Base-by-base conservation (phyloP, 2,888 invertebrate genomes). In the Apomyelois bistriatella region DNA sequence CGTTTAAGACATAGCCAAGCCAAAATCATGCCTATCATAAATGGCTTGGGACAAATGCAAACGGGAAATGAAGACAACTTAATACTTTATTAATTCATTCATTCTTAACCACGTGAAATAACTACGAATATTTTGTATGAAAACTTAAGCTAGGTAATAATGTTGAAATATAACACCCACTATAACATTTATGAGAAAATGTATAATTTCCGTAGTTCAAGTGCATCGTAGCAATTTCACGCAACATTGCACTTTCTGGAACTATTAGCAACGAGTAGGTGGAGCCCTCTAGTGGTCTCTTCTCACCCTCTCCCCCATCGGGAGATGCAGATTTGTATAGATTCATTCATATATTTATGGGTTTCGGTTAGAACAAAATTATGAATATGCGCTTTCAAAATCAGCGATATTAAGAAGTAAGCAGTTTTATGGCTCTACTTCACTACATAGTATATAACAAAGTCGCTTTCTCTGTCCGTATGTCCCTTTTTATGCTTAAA, bases 211-310 rank as follows among this genome's bases (percentile, higher is more conserved):
- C 35, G 30, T 10, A 30, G 32, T 46, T 46, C 46, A 32, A 46
- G 46, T 46, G 46, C 46, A 46, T 46, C 46, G 32, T 6, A 30
- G 32, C 46, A 46, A 46, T 46, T 46, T 46, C 46, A 46, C 46
- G 32, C 46, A 46, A 46, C 46, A 46, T 46, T 32, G 46, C 46
- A 46, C 46, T 46, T 46, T 32, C 32, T 46, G 10, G 32, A 46
- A 46, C 46, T 46, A 46, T 46, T 46, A 46, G 46, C 16, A 46
- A 35, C 46, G 15, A 46, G 46, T 15, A 32, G 46, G 6, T 32
- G 30, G 9, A 41, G 22, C 15, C 16, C 40, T 8, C 16, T 40
- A 40, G 15, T 16, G 16, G 40, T 12, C 12, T 10, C 10, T 10
- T 35, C 36, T 13, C 37, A 1, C 37, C 37, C 15, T 13, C 37